A percentile compares a stretch with the other conserved stretches of the same genome.
phyloP scores from a whole-genome alignment of 2,888 invertebrate species.

The Dynastes tityus region DNA sequence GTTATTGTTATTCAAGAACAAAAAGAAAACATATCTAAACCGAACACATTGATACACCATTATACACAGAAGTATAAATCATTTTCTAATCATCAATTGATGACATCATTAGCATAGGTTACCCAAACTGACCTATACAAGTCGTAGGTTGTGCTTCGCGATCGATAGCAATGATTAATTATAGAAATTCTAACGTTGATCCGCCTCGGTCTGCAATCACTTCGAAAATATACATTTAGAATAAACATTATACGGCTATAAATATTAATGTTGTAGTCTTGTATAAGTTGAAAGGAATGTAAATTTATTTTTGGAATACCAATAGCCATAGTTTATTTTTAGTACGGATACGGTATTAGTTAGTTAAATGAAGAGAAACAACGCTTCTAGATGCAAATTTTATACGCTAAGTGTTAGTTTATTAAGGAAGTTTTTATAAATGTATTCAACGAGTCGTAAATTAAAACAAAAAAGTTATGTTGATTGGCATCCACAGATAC shows the following conservation, averaged over 20 bases:
- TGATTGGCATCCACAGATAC: too few species aligned
- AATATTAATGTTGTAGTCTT: constrained; percentile 14
- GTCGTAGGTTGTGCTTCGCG: constrained; percentile 25
- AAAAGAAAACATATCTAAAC: neutral
- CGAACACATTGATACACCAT: neutral
- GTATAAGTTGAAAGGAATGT: neutral
- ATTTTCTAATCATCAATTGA: constrained; percentile 19
- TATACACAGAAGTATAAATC: neutral
- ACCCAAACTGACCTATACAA: constrained; percentile 32
- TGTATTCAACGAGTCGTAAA: neutral
- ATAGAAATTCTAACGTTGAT: constrained; percentile 14
- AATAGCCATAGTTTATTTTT: neutral
- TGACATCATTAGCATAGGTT: constrained; percentile 3
- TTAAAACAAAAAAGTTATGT: too few species aligned
- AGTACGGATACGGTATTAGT: constrained; percentile 1
- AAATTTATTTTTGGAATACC: constrained; percentile 6
- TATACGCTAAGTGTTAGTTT: too few species aligned
- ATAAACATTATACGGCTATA: constrained; percentile 9
- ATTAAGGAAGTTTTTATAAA: neutral
- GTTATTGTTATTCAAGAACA: neutral
- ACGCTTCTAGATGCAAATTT: neutral
- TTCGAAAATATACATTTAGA: constrained; percentile 1
- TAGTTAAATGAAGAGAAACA: neutral
- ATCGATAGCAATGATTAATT: constrained; percentile 19
- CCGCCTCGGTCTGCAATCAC: neutral